Evolutionary conservation across 2,888 invertebrate species (phyloP).

Genomic region (Drosophila lacicola): DNA sequence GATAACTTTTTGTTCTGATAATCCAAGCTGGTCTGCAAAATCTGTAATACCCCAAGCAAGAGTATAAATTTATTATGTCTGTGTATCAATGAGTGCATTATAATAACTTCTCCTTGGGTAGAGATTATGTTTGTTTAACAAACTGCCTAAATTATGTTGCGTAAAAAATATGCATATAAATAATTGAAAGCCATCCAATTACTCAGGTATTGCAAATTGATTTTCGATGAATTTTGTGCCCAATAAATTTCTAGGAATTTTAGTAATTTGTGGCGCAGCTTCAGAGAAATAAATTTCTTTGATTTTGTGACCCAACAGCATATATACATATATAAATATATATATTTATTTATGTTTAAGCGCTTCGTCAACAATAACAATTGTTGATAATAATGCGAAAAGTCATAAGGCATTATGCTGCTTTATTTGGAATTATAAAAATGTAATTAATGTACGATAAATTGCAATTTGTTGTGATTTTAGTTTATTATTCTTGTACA

Average conservation of each 20-base stretch:
- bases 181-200: not conserved
- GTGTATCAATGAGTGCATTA: no score
- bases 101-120: no score
- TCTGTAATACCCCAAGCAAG: no score
- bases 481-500: constrained; percentile 1
- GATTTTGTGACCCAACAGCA: not conserved
- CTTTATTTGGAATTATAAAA: not conserved
- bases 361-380: not conserved
- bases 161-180: not conserved
- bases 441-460: not conserved
- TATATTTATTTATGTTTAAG: not conserved
- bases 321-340: not conserved
- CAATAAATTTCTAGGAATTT: constrained; percentile 15
- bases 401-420: constrained; percentile 1
- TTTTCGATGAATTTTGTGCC: constrained; percentile 7
- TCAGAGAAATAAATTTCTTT: constrained; percentile 3
- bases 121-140: no score
- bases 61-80: no score
- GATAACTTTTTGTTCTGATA: no score
- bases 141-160: not conserved
- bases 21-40: no score
- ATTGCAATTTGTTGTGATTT: not conserved
- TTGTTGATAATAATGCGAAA: constrained; percentile 5
- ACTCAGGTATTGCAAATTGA: constrained; percentile 1
- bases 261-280: constrained; percentile 4